Percentiles rank a stretch among this genome's conserved stretches.
Evolutionary conservation across 1,140 invertebrate species (phyloP).

Genomic region (Drosophila neocordata): DNA sequence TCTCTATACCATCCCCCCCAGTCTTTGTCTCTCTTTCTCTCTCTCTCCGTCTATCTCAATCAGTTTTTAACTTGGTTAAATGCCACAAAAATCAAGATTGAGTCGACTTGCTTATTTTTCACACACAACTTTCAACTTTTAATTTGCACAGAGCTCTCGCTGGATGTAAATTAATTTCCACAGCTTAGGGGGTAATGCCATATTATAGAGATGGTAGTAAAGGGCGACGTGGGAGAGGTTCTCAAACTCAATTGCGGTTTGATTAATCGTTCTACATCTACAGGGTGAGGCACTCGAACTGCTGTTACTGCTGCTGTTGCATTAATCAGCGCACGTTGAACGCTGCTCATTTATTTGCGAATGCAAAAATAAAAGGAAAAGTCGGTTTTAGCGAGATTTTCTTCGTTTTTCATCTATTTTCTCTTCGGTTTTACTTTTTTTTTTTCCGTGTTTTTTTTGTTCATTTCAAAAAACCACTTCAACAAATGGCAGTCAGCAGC

Average conservation of each 20-base stretch:
- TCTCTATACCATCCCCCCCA: too few species aligned
- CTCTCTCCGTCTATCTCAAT: constrained; percentile 59
- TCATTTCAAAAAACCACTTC: constrained; percentile 56
- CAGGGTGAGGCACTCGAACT: constrained; percentile 21
- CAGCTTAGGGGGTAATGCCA: not conserved
- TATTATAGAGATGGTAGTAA: constrained; percentile 4
- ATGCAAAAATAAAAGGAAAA: constrained; percentile 64
- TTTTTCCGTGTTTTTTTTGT: not conserved
- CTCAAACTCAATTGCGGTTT: constrained; percentile 66
- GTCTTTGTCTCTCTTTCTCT: not conserved
- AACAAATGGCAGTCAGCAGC: constrained; percentile 64
- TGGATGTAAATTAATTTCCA: constrained; percentile 69
- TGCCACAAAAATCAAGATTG: constrained; percentile 68
- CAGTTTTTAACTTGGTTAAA: constrained; percentile 73
- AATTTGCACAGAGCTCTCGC: constrained; percentile 41
- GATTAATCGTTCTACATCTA: constrained; percentile 72
- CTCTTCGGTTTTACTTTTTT: not conserved
- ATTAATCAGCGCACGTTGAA: constrained; percentile 72
- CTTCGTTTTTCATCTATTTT: constrained; percentile 26
- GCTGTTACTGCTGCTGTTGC: constrained; percentile 48
- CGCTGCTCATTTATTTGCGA: constrained; percentile 77
- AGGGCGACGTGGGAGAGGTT: not conserved
- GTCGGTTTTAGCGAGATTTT: constrained; percentile 16
- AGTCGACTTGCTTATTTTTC: constrained; percentile 27
- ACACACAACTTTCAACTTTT: constrained; percentile 54